Percentiles rank a stretch among this genome's conserved stretches.
These are phyloP conservation scores for Cheilosia vernalis DNA, from an alignment of 2,888 invertebrate species.

Conservation along the genomic window DNA sequence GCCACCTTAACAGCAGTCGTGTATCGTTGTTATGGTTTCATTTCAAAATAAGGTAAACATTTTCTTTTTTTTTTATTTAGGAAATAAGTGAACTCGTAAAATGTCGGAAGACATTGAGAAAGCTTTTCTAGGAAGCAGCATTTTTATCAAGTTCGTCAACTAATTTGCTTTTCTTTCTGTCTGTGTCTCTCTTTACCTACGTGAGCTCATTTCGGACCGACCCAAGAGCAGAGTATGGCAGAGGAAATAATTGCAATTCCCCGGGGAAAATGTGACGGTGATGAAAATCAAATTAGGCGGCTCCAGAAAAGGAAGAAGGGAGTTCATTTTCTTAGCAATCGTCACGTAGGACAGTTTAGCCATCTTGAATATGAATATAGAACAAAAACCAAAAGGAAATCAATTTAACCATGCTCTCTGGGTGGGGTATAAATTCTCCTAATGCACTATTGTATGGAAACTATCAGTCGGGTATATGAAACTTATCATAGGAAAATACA, in stretches of 20 bases:
- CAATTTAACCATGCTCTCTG: background rate
- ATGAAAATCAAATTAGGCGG: constrained; percentile 54
- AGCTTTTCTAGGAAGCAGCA: constrained; percentile 8
- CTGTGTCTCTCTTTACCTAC: constrained; percentile 9
- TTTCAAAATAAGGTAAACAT: constrained; percentile 6
- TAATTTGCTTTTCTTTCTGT: constrained; percentile 43
- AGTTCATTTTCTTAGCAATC: constrained; percentile 18
- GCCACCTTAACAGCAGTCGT: constrained; percentile 23
- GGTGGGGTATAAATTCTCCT: background rate
- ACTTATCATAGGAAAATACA: no score
- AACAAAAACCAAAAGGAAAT: constrained; percentile 1
- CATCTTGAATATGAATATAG: constrained; percentile 27
- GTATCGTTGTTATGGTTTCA: constrained; percentile 3
- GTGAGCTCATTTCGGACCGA: constrained; percentile 40
- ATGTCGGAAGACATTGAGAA: background rate
- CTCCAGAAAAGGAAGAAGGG: constrained; percentile 2
- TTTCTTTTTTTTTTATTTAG: background rate
- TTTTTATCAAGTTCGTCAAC: constrained; percentile 47
- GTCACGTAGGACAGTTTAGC: constrained; percentile 43
- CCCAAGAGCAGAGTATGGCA: background rate
- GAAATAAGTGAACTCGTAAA: background rate
- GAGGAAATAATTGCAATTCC: constrained; percentile 36
- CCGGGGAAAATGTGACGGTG: constrained; percentile 28
- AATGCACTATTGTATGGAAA: background rate
- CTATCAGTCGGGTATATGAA: no score